A percentile compares a stretch with the other conserved stretches of the same genome.
phyloP scores from a whole-genome alignment of 2,113 vertebrate genomes.

The Saguinus imperator region DNA sequence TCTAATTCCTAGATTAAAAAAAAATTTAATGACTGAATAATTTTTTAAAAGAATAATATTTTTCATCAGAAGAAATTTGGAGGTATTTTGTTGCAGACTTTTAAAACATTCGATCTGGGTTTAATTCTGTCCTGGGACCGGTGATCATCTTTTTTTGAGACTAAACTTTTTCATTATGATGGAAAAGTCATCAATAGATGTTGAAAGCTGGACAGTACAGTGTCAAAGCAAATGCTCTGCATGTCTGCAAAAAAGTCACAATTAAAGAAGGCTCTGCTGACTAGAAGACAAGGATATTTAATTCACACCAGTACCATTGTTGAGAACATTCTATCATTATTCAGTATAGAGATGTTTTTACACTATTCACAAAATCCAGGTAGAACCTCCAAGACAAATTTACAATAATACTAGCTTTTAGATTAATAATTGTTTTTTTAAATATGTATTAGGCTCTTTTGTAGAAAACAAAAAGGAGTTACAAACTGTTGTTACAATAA shows the following conservation, averaged over 20 bases:
- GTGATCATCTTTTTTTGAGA: not conserved
- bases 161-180: not conserved
- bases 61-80: not conserved
- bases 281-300: not conserved
- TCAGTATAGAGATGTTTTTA: not conserved
- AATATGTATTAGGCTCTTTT: not conserved
- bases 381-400: not conserved
- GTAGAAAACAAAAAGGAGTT: not conserved
- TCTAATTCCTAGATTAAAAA: not conserved
- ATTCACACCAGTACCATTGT: not conserved
- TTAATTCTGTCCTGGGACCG: not conserved
- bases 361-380: not conserved
- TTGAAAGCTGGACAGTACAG: not conserved
- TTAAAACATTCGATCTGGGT: not conserved
- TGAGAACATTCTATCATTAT: not conserved
- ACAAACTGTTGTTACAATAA: not conserved
- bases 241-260: not conserved
- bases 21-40: not conserved
- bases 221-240: not conserved
- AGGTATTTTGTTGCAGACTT: not conserved
- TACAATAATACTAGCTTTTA: not conserved
- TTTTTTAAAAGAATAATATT: not conserved
- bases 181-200: not conserved
- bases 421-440: not conserved
- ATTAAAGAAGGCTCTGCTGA: not conserved